Conservation (phyloP, 2,113 vertebrate genomes). For the Bubo scandiacus region DNA sequence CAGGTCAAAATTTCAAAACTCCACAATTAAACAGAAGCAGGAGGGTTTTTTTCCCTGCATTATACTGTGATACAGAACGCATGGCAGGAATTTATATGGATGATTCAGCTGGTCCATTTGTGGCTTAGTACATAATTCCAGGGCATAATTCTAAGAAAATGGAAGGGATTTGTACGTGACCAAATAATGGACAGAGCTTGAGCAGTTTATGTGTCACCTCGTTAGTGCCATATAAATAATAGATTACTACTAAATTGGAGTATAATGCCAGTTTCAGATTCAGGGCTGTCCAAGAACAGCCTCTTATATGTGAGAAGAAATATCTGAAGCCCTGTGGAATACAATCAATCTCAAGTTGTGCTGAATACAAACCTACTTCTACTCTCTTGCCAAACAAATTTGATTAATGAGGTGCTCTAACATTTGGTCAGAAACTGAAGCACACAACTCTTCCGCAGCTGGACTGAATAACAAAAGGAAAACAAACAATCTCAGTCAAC, state of each 20-base stretch:
- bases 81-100: background rate
- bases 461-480: background rate
- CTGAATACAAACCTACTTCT: background rate
- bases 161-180: background rate
- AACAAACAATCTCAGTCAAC: background rate
- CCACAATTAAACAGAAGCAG: background rate
- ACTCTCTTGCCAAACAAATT: background rate
- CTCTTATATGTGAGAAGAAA: background rate
- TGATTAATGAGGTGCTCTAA: slow-evolving; percentile 15
- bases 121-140: background rate
- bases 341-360: background rate
- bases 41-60: fast-evolving
- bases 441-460: background rate
- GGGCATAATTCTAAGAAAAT: background rate
- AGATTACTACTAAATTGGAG: background rate
- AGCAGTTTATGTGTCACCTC: background rate
- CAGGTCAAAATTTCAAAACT: background rate
- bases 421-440: background rate
- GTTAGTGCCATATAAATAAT: background rate
- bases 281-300: background rate
- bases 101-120: background rate
- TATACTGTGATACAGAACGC: background rate
- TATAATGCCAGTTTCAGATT: background rate
- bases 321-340: background rate
- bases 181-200: background rate